Percentiles rank a stretch among this genome's conserved stretches.
Evolutionary conservation across 2,797 vertebrate genomes (phyloP).

Genomic region (Capromys pilorides): DNA sequence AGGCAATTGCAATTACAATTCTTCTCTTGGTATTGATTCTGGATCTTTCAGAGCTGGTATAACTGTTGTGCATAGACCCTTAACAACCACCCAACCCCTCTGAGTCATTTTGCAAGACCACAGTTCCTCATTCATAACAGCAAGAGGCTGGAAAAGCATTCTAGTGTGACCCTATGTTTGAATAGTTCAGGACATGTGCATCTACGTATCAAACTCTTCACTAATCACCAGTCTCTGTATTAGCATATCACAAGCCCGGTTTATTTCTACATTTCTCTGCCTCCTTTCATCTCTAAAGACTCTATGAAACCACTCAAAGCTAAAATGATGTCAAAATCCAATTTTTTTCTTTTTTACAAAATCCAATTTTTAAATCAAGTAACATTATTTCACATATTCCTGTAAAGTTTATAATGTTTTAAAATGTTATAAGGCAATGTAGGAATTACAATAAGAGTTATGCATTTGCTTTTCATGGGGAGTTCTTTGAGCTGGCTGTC

Average conservation of each 20-base stretch:
- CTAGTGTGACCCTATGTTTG: not conserved
- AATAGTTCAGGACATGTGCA: not conserved
- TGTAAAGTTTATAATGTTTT: not conserved
- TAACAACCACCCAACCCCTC: not conserved
- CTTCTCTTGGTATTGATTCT: not conserved
- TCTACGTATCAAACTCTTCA: not conserved
- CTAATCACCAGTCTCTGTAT: not conserved
- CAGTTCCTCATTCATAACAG: not conserved
- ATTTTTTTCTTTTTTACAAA: not conserved
- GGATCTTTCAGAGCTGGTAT: not conserved
- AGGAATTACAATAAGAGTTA: not conserved
- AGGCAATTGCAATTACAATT: not conserved
- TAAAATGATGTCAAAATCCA: not conserved
- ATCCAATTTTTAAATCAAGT: not conserved
- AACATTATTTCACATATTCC: conserved; percentile 33
- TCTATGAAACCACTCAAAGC: not conserved
- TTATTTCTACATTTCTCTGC: not conserved
- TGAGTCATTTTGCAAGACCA: not conserved
- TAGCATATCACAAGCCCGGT: not conserved
- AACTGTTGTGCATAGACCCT: not conserved
- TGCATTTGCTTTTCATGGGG: not conserved
- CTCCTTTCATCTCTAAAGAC: not conserved
- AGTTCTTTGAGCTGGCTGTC: not conserved
- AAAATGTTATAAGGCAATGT: not conserved
- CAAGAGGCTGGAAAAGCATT: not conserved